Conservation (phyloP, 2,113 vertebrate species). For the Saccopteryx bilineata region DNA sequence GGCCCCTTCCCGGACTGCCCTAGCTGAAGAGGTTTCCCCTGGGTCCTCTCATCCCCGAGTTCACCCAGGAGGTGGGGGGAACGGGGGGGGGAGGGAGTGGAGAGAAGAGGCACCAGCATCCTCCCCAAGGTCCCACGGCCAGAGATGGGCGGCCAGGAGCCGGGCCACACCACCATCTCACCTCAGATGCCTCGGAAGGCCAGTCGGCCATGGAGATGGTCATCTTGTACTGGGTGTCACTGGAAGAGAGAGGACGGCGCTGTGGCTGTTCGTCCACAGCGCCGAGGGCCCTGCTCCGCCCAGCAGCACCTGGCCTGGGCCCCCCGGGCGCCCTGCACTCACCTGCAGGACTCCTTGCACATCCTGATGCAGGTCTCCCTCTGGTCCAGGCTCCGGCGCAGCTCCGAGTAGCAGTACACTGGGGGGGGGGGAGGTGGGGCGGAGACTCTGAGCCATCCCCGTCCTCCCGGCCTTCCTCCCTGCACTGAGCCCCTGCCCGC, state of each 20-base stretch:
- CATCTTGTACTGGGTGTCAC: constrained; percentile 92
- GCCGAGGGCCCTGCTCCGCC: background rate
- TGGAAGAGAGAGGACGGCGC: constrained; percentile 70
- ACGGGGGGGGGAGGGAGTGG: background rate
- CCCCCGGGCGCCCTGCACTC: constrained; percentile 59
- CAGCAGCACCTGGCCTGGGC: background rate
- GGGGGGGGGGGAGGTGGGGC: background rate
- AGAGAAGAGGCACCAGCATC: background rate
- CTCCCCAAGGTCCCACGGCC: background rate
- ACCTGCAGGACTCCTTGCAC: constrained; percentile 93
- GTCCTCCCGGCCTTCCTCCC: no score
- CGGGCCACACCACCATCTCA: constrained; percentile 11
- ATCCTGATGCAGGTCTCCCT: constrained; percentile 87
- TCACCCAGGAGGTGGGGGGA: background rate
- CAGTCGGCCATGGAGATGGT: constrained; percentile 93
- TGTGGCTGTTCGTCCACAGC: background rate
- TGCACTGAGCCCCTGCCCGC: background rate
- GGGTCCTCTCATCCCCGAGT: background rate
- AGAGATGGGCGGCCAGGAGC: background rate
- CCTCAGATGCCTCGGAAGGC: constrained; percentile 90
- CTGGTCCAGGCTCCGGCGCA: constrained; percentile 81
- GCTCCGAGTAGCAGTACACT: constrained; percentile 88
- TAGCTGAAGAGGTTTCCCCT: background rate
- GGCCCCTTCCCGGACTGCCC: background rate
- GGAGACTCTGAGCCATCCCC: background rate